Evolutionary conservation across 2,888 invertebrate species (phyloP), one percentile per base, ranked within the genome.

Genomic region (Aspidiotus rigidus): DNA sequence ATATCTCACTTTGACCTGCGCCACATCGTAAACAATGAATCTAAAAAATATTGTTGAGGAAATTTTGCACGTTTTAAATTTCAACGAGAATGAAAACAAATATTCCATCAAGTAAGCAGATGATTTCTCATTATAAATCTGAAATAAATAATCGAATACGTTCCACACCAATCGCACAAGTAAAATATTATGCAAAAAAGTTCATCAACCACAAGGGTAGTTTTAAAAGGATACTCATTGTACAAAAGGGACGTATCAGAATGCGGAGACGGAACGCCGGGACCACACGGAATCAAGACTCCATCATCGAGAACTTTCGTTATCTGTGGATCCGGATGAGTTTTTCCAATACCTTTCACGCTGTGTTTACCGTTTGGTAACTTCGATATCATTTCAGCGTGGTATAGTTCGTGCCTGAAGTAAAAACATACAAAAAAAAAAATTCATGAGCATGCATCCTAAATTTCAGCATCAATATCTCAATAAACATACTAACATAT

Each of bases 1-100:
- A 77, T 98, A 98, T 76, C 90, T 88, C 72, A 93, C 86, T 75
- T 92, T 89, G 49, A 97, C 89, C 80, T 98, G 98, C 11, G 93
- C 92, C 53, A 90, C 85, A 78, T 98, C 95, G 78, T 99, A 99
- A 0, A 99, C 96, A 79, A 99, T 91, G 76, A 84, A 89, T 80
- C 85, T 85, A 79, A 72, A 15, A 59, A 66, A 13, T 16, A 49
- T 40, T 5, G 66, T 75, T 76, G 76, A 76, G 76, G 74, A 76
- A 76, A 75, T 67, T 61, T 1, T 28, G 28, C 28, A 28, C 5
- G 1, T 28, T 28, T 5, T 3, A 28, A 70, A 17, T n/a, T 16
- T 13, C 53, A 17, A 17, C n/a, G n/a, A n/a, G n/a, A 72, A 49
- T 42, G 39, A 39, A 70, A 40, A 44, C 1, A n/a, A 7, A 53